Percentiles rank a stretch among this genome's conserved stretches.
Conservation (phyloP, 92 coral and sea anemone genomes). For the Palythoa grandiflora region DNA sequence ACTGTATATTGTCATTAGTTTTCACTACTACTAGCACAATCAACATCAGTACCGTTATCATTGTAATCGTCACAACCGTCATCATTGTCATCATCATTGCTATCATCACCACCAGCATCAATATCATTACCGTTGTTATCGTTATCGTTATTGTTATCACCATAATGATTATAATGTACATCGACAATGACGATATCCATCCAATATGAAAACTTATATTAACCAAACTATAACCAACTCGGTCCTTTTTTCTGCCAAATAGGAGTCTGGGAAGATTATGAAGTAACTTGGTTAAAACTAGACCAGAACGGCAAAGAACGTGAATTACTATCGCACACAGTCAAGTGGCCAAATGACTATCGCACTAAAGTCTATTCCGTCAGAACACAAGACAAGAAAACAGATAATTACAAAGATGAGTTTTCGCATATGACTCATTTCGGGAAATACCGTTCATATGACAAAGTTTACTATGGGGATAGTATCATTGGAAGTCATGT, state of each 20-base stretch:
- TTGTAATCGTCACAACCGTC: too few species aligned
- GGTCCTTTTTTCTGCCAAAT: neutral
- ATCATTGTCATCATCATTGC: too few species aligned
- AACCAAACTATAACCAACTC: too few species aligned
- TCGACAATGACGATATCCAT: too few species aligned
- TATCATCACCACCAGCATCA: too few species aligned
- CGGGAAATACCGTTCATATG: constrained; percentile 73
- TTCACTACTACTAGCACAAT: too few species aligned
- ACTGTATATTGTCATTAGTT: too few species aligned
- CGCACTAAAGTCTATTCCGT: constrained; percentile 42
- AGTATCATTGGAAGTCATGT: constrained; percentile 75
- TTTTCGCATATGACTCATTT: constrained; percentile 33
- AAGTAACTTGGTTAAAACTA: constrained; percentile 24
- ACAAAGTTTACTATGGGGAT: constrained; percentile 76
- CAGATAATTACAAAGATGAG: constrained; percentile 11
- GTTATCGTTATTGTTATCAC: too few species aligned
- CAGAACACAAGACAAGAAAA: constrained; percentile 13
- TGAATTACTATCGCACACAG: constrained; percentile 28
- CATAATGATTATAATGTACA: too few species aligned
- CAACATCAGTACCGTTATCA: too few species aligned
- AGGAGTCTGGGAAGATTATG: constrained; percentile 48
- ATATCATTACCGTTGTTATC: too few species aligned
- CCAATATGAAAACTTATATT: too few species aligned
- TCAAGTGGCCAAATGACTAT: constrained; percentile 39
- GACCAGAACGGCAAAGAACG: constrained; percentile 17